These are phyloP conservation scores for Dermatophagoides farinae DNA, from an alignment of 1,140 invertebrate genomes.

Conservation along the genomic window DNA sequence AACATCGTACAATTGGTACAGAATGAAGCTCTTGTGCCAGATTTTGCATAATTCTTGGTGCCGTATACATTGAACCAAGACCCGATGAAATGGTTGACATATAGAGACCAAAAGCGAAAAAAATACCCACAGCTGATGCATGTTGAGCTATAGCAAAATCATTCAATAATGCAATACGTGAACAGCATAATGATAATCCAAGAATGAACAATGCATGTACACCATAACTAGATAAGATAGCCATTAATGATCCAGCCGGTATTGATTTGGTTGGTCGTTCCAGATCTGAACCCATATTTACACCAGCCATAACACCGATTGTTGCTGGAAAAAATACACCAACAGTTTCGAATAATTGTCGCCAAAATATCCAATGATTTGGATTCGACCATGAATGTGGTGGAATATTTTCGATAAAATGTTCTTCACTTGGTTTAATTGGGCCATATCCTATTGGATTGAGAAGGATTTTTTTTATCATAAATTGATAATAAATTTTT, in stretches of 20 bases:
- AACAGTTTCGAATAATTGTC: slow-evolving; percentile 75
- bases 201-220: slow-evolving; percentile 71
- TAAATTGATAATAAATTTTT: slow-evolving; percentile 1
- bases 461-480: slow-evolving; percentile 16
- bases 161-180: slow-evolving; percentile 41
- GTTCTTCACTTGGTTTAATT: slow-evolving; percentile 55
- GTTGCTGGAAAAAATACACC: slow-evolving; percentile 87
- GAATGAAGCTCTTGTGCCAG: slow-evolving; percentile 78
- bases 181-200: slow-evolving; percentile 68
- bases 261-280: slow-evolving; percentile 73
- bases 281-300: slow-evolving; percentile 94
- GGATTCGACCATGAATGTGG: slow-evolving; percentile 29
- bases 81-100: slow-evolving; percentile 85
- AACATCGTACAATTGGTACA: slow-evolving; percentile 60
- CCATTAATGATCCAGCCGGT: slow-evolving; percentile 74
- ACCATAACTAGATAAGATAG: slow-evolving; percentile 69
- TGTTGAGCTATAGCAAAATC: slow-evolving; percentile 81
- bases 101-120: slow-evolving; percentile 73
- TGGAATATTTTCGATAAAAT: slow-evolving; percentile 49
- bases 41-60: slow-evolving; percentile 75
- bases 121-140: slow-evolving; percentile 39
- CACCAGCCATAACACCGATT: slow-evolving; percentile 77
- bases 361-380: slow-evolving; percentile 29
- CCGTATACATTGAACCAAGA: slow-evolving; percentile 81
- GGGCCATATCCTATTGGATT: slow-evolving; percentile 47